phyloP scores from a whole-genome alignment of 92 coral and sea anemone genomes.

The Paramuricea clavata region DNA sequence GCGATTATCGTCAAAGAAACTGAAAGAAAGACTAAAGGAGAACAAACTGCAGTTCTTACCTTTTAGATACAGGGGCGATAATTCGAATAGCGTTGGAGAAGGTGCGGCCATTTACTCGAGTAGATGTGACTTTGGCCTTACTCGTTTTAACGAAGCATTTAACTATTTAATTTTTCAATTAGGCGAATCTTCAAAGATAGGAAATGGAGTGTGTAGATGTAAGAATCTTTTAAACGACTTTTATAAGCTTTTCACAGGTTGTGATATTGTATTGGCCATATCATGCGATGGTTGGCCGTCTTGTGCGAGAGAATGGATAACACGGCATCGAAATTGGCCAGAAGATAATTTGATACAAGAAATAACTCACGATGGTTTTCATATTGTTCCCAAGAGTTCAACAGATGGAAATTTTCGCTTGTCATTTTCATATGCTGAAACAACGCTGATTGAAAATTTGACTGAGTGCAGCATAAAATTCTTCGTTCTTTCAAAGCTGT shows the following conservation, averaged over 20 bases:
- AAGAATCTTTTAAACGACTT: neutral
- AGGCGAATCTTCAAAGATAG: too few relatives aligned
- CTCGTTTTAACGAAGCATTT: too few relatives aligned
- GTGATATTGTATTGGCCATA: slow-evolving; percentile 4
- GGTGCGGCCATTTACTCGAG: too few relatives aligned
- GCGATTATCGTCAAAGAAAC: neutral
- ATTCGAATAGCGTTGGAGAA: too few relatives aligned
- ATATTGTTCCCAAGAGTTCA: too few relatives aligned
- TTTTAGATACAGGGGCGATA: too few relatives aligned
- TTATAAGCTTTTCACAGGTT: neutral
- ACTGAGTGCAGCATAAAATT: neutral
- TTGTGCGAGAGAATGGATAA: too few relatives aligned
- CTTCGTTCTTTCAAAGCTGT: slow-evolving; percentile 13
- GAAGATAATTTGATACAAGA: neutral
- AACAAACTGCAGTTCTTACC: neutral
- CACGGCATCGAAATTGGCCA: slow-evolving; percentile 5
- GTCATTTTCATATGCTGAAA: slow-evolving; percentile 17
- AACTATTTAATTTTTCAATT: too few relatives aligned
- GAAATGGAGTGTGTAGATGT: too few relatives aligned
- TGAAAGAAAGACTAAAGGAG: neutral
- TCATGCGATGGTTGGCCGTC: slow-evolving; percentile 17
- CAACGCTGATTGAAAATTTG: neutral
- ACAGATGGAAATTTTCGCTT: too few relatives aligned
- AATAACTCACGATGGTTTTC: neutral
- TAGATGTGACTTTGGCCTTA: too few relatives aligned